Percentiles rank a stretch among this genome's conserved stretches.
These are phyloP conservation scores for Psephotus haematonotus DNA, from an alignment of 2,113 vertebrate genomes.

Conservation along the genomic window DNA sequence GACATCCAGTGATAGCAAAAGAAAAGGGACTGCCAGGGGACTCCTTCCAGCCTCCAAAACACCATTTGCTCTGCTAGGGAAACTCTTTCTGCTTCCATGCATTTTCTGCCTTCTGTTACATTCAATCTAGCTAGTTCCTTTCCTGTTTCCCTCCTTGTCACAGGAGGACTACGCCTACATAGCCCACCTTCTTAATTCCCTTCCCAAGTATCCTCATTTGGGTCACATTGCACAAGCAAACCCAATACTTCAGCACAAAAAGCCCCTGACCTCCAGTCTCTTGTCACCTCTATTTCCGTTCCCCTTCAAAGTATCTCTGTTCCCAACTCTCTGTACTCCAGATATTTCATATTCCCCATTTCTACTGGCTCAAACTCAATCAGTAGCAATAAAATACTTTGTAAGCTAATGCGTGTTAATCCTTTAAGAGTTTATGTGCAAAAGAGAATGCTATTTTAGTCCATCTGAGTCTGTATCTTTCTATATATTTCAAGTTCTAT, in stretches of 20 bases:
- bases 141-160: neutral
- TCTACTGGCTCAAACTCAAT: neutral
- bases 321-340: neutral
- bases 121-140: neutral
- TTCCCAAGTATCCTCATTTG: neutral
- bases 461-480: neutral
- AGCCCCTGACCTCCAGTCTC: neutral
- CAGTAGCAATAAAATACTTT: neutral
- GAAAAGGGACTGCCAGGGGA: neutral
- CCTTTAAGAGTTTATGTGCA: neutral
- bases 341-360: neutral
- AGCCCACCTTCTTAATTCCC: neutral
- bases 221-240: neutral
- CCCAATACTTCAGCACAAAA: fast-evolving
- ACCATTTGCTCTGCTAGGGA: neutral
- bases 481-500: neutral
- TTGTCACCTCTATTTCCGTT: neutral
- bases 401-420: neutral
- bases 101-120: neutral
- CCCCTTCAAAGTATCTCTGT: neutral
- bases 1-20: neutral
- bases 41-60: neutral
- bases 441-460: neutral
- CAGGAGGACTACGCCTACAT: neutral
- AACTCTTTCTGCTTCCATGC: neutral